Evolutionary conservation across 1,140 invertebrate species (phyloP).

Genomic region (Anadara kagoshimensis): DNA sequence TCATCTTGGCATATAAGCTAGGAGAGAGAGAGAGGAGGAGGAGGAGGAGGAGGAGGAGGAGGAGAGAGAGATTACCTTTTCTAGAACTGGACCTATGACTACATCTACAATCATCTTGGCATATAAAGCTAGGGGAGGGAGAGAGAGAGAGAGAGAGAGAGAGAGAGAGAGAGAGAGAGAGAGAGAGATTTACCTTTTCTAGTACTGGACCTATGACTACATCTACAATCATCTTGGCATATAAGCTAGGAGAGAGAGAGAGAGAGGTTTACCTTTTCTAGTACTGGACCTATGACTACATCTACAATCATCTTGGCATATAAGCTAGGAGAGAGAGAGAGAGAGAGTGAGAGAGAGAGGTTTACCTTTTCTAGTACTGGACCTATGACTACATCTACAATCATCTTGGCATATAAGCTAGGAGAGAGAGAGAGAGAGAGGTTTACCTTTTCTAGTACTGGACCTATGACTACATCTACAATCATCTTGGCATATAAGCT

Average conservation of each 20-base stretch:
- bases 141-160: too few relatives aligned
- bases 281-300: conserved; percentile 65
- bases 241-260: too few relatives aligned
- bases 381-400: neutral
- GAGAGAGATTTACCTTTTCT: conserved; percentile 58
- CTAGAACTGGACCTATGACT: conserved; percentile 64
- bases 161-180: conserved; percentile 46
- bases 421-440: too few relatives aligned
- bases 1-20: conserved; percentile 58
- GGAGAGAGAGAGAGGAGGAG: too few relatives aligned
- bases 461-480: neutral
- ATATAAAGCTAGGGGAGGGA: conserved; percentile 43
- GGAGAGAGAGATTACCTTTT: conserved; percentile 56
- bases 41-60: too few relatives aligned
- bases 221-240: conserved; percentile 67
- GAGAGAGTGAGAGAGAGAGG: neutral
- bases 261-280: conserved; percentile 65
- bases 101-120: conserved; percentile 68
- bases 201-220: conserved; percentile 66
- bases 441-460: neutral
- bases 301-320: conserved; percentile 64
- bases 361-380: neutral
- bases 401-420: neutral
- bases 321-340: neutral
- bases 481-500: conserved; percentile 35